Evolutionary conservation across 2,113 vertebrate genomes (phyloP), one percentile per base, ranked within the genome.

Genomic region (Bothrops jararaca): DNA sequence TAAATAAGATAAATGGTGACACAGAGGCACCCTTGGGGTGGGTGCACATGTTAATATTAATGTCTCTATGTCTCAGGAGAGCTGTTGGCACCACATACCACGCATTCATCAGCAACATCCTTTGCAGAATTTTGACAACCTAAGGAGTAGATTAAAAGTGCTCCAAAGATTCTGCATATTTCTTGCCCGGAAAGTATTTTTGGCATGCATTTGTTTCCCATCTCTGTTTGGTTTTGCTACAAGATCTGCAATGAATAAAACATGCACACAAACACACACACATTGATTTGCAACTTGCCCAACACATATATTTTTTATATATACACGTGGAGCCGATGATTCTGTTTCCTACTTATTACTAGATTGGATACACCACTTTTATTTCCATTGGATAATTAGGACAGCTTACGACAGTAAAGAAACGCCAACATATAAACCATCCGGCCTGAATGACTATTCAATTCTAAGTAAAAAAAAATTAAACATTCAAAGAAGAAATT

Each of bases 41-140:
- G 39, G 15, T 85, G 85, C 24, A 91, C 58, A 92, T 26, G 34
- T 69, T 88, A 89, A 94, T 94, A 45, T 24, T 93, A 74, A 91
- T 92, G 24, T 74, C 86, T 52, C 34, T 11, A 6, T 11, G 0
- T 26, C 92, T 89, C 57, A 10, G 87, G 86, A 91, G 42, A 92
- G 34, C 15, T 89, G 29, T 88, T 91, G 88, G 58, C 85, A 34
- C 57, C 69, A 11, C 87, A 90, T 90, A 42, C 88, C 86, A 23
- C 2, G 90, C 94, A 95, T 91, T 92, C 93, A 92, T 34, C 94
- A 94, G 22, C 87, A 89, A 23, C 91, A n/a, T 20, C 80, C 90
- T 93, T 96, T 92, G 54, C 20, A 93, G 88, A 2, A 89, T 86
- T 88, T 29, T 92, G 93, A 2, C 93, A 11, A 91, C 91, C 42